Percentiles rank a stretch among this genome's conserved stretches.
phyloP scores from a whole-genome alignment of 1,140 invertebrate genomes.

The Gryllus bimaculatus region DNA sequence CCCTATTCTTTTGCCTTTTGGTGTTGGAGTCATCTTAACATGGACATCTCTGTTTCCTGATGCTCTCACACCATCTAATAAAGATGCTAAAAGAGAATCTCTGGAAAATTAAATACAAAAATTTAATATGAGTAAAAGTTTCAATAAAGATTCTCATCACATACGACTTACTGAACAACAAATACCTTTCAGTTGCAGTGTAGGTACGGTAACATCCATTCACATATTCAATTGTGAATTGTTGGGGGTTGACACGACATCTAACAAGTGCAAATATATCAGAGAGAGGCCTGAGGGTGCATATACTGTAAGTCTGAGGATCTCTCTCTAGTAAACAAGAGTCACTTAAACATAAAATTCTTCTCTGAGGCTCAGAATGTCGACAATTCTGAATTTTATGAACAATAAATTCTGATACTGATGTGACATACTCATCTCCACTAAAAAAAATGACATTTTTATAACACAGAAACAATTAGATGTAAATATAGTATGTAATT shows the following conservation, averaged over 20 bases:
- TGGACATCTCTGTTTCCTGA: constrained; percentile 97
- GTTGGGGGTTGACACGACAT: constrained; percentile 82
- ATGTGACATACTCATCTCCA: constrained; percentile 79
- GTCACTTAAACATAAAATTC: constrained; percentile 91
- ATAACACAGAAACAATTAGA: constrained; percentile 26
- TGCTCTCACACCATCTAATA: constrained; percentile 90
- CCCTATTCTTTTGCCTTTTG: constrained; percentile 76
- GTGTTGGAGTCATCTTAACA: constrained; percentile 75
- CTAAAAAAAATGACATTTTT: constrained; percentile 43
- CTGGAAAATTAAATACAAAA: constrained; percentile 32
- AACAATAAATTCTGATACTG: constrained; percentile 83
- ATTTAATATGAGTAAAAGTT: constrained; percentile 6
- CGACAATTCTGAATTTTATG: constrained; percentile 71
- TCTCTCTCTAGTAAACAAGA: constrained; percentile 93
- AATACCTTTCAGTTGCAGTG: constrained; percentile 69
- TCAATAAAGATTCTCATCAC: neutral
- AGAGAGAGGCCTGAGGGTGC: constrained; percentile 75
- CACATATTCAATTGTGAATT: constrained; percentile 89
- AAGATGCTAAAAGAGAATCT: constrained; percentile 87
- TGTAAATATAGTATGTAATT: no score
- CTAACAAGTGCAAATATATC: constrained; percentile 88
- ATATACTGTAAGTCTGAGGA: constrained; percentile 88
- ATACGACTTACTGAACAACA: constrained; percentile 14
- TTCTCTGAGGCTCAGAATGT: constrained; percentile 66
- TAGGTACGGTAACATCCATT: constrained; percentile 84